Evolutionary conservation across 1,140 invertebrate genomes (phyloP).

Genomic region (Pectinophora gossypiella): DNA sequence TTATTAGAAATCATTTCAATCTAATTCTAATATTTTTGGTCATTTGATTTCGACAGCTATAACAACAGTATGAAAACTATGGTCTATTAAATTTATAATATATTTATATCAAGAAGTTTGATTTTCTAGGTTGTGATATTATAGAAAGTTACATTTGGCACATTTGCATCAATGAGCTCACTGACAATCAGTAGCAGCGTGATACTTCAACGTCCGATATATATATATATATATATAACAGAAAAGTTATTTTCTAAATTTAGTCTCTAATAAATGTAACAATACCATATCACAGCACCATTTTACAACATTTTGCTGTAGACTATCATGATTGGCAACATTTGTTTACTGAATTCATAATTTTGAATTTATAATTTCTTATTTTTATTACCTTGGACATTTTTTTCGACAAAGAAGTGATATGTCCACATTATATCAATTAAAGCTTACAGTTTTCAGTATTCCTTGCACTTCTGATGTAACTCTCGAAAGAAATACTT

Average conservation of each 20-base stretch:
- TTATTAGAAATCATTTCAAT: background rate
- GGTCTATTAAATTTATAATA: no score
- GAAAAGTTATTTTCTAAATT: conserved; percentile 24
- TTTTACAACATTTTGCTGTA: conserved; percentile 44
- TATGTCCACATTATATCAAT: conserved; percentile 53
- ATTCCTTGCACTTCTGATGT: background rate
- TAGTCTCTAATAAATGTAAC: conserved; percentile 47
- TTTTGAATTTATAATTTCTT: conserved; percentile 31
- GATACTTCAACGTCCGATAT: background rate
- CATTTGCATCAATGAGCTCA: no score
- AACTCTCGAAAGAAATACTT: background rate
- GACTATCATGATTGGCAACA: conserved; percentile 38
- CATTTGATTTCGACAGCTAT: no score
- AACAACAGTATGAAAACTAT: no score
- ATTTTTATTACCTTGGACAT: conserved; percentile 46
- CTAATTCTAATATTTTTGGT: background rate
- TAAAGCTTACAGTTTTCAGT: conserved; percentile 46
- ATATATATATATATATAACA: conserved; percentile 16
- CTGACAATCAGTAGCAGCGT: no score
- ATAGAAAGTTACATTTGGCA: conserved; percentile 28
- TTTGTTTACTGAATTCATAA: conserved; percentile 31
- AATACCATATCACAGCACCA: conserved; percentile 61
- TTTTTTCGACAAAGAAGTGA: conserved; percentile 35
- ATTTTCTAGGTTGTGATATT: no score
- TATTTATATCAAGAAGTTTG: no score